Evolutionary conservation across 2,797 vertebrate species (phyloP).

Genomic region (Rhincodon typus): DNA sequence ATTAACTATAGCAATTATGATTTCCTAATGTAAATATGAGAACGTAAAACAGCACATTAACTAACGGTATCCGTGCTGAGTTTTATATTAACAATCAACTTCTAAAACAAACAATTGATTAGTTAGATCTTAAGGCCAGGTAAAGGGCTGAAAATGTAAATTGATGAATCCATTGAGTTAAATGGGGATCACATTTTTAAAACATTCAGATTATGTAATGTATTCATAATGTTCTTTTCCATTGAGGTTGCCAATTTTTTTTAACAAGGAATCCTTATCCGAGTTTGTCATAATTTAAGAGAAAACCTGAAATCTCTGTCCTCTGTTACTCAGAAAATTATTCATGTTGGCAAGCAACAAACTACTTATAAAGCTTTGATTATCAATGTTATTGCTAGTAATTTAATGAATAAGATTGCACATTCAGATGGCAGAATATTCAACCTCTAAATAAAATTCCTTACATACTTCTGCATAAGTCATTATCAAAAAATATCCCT

Average conservation of each 20-base stretch:
- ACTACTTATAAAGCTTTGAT: not conserved
- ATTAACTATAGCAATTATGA: not conserved
- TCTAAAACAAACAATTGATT: not conserved
- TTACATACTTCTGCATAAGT: not conserved
- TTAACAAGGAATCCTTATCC: not conserved
- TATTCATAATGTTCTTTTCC: not conserved
- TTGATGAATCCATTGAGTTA: not conserved
- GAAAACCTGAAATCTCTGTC: not conserved
- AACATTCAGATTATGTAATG: not conserved
- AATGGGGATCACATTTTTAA: not conserved
- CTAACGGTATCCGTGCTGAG: not conserved
- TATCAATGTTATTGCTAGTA: not conserved
- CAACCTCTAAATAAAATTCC: not conserved
- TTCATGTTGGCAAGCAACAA: not conserved
- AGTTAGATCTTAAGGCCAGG: not conserved
- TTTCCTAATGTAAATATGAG: not conserved
- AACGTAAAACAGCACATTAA: not conserved
- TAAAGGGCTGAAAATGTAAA: not conserved
- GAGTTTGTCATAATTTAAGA: not conserved
- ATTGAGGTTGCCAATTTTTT: not conserved
- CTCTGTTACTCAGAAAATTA: too few relatives aligned
- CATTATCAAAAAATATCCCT: not conserved
- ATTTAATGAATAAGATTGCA: not conserved
- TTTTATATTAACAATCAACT: not conserved
- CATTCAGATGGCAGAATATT: not conserved